Base-by-base conservation (phyloP, 2,888 invertebrate genomes). In the Subacronicta megacephala region DNA sequence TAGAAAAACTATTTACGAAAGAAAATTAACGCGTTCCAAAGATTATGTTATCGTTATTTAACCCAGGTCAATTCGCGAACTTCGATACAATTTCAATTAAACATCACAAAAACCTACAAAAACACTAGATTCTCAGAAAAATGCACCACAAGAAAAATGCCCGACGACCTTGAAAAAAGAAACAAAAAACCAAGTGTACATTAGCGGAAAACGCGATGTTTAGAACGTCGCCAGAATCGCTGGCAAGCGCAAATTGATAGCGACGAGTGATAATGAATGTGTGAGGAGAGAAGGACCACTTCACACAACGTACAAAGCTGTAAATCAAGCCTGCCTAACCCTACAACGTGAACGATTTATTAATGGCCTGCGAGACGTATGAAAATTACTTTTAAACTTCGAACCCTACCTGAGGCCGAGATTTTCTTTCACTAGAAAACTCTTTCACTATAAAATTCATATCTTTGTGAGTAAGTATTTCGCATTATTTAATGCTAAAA, bases 211-310 rank as follows among this genome's bases (percentile, higher is more conserved):
- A 79, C 78, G 77, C 72, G 78, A 65, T 77, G 78, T 79, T 76
- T 77, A 73, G 79, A 64, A 51, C 68, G 67, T 62, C 85, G 83
- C 82, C 84, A 82, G 82, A 84, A 89, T 86, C 84, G 88, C 88
- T 64, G 44, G 69, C 38, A 17, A 88, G 85, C 86, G 88, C 85
- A 85, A 88, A 89, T 90, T 89, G 89, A 90, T 91, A 91, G 88
- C 85, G 83, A 84, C 80, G 72, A 72, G 76, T 72, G 74, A 71
- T 73, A 70, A n/a, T 31, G 9, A 29, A 0, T 1, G 17, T 15
- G 15, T 36, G 10, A 1, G 3, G 0, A 20, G 51, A 63, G 64
- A 64, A 69, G 47, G 15, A 15, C 35, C 12, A 57, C 6, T 35
- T 17, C 10, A 40, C 1, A 7, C 45, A 17, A 36, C 35, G n/a